Conservation (phyloP, 2,797 vertebrate species). For the Myripristis murdjan region DNA sequence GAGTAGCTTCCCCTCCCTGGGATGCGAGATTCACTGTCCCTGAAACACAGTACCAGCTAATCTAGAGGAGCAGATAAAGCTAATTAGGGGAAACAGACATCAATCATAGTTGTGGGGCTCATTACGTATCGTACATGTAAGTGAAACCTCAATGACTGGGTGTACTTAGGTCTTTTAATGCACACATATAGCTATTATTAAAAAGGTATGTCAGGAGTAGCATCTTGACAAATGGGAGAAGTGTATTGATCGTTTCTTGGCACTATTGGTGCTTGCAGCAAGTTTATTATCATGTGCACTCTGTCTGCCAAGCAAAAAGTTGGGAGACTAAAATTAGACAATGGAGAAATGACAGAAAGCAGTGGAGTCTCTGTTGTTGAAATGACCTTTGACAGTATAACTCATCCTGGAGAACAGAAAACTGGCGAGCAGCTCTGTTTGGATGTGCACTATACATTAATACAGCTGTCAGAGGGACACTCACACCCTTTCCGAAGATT, state of each 20-base stretch:
- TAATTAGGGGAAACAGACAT: conserved; percentile 85
- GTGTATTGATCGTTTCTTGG: conserved; percentile 40
- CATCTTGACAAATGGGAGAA: conserved; percentile 18
- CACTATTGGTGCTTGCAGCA: conserved; percentile 6
- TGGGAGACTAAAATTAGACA: conserved; percentile 38
- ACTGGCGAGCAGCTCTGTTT: conserved; percentile 58
- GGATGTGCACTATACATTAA: conserved; percentile 69
- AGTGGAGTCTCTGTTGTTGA: conserved; percentile 40
- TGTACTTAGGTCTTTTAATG: conserved; percentile 64
- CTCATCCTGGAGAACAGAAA: conserved; percentile 60
- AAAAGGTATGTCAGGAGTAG: conserved; percentile 66
- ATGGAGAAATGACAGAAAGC: conserved; percentile 42
- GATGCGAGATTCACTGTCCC: conserved; percentile 70
- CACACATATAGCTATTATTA: conserved; percentile 60
- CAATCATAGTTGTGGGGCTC: conserved; percentile 77
- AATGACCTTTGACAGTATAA: conserved; percentile 60
- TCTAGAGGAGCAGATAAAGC: conserved; percentile 86
- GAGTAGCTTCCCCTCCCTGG: conserved; percentile 78
- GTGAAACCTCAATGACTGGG: conserved; percentile 81
- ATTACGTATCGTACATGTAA: conserved; percentile 61
- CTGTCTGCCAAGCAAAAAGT: neutral
- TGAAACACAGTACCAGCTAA: conserved; percentile 81
- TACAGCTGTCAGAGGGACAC: conserved; percentile 78
- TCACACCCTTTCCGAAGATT: conserved; percentile 88
- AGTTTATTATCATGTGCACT: conserved; percentile 3